Conservation (phyloP, 2,113 vertebrate genomes). For the Heterocephalus glaber region DNA sequence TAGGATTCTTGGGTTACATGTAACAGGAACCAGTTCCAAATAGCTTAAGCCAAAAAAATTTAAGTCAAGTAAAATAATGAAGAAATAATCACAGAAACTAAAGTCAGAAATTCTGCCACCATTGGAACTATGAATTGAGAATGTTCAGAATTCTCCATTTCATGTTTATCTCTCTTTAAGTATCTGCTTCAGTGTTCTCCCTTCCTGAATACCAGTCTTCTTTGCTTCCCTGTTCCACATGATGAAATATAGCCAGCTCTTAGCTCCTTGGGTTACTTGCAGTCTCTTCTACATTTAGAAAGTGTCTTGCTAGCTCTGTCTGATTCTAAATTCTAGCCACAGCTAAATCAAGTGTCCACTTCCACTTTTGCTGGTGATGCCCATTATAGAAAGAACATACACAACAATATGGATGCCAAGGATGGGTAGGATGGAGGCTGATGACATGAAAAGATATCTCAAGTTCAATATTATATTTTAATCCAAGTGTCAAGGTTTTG, state of each 20-base stretch:
- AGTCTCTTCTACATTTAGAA: neutral
- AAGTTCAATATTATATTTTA: neutral
- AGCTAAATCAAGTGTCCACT: neutral
- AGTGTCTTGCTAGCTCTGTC: neutral
- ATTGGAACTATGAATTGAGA: neutral
- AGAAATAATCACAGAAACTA: neutral
- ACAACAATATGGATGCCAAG: neutral
- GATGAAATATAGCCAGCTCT: neutral
- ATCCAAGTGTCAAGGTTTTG: neutral
- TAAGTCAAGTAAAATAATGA: neutral
- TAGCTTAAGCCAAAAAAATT: neutral
- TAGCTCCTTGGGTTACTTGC: neutral
- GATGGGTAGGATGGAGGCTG: neutral
- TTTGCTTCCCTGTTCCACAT: neutral
- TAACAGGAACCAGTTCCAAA: neutral
- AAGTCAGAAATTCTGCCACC: neutral
- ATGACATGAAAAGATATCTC: neutral
- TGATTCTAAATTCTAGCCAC: neutral
- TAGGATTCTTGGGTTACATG: conserved; percentile 16
- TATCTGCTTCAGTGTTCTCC: neutral
- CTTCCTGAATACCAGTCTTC: neutral
- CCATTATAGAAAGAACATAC: neutral
- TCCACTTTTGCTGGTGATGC: neutral
- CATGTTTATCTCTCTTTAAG: neutral
- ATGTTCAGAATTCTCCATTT: neutral